These are phyloP conservation scores for Acanthurus tractus DNA, from an alignment of 2,797 vertebrate species.

Conservation along the genomic window DNA sequence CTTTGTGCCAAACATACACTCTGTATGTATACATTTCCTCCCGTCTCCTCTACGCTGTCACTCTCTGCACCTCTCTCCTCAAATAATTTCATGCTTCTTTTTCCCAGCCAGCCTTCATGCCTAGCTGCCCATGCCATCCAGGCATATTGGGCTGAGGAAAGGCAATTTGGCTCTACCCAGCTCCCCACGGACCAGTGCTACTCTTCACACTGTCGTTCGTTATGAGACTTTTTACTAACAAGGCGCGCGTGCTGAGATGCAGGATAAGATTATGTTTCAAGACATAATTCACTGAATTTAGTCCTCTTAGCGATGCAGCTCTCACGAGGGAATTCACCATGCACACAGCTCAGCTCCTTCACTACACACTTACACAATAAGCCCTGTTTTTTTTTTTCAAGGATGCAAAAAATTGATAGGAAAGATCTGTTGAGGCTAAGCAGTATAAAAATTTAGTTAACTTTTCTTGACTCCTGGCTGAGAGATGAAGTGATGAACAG, in stretches of 20 bases:
- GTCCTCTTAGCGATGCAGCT: constrained; percentile 48
- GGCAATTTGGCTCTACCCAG: constrained; percentile 76
- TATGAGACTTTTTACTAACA: constrained; percentile 71
- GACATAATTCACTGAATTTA: constrained; percentile 66
- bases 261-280: constrained; percentile 63
- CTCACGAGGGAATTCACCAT: constrained; percentile 37
- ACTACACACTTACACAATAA: neutral
- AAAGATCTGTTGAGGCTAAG: constrained; percentile 24
- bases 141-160: constrained; percentile 70
- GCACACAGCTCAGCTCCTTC: constrained; percentile 13
- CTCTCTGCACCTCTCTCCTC: constrained; percentile 47
- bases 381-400: constrained; percentile 29
- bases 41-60: constrained; percentile 40
- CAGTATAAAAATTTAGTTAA: constrained; percentile 41
- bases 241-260: constrained; percentile 67
- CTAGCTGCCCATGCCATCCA: constrained; percentile 67
- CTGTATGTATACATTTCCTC: constrained; percentile 14
- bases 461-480: constrained; percentile 30
- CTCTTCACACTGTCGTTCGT: constrained; percentile 74
- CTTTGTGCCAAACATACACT: constrained; percentile 45
- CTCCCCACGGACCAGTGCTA: constrained; percentile 70
- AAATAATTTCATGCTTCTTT: constrained; percentile 69
- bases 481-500: constrained; percentile 52
- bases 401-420: constrained; percentile 13
- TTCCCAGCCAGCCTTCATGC: constrained; percentile 72